These are phyloP conservation scores for Chironomus striatipennis DNA, from an alignment of 1,140 invertebrate genomes.

Conservation along the genomic window DNA sequence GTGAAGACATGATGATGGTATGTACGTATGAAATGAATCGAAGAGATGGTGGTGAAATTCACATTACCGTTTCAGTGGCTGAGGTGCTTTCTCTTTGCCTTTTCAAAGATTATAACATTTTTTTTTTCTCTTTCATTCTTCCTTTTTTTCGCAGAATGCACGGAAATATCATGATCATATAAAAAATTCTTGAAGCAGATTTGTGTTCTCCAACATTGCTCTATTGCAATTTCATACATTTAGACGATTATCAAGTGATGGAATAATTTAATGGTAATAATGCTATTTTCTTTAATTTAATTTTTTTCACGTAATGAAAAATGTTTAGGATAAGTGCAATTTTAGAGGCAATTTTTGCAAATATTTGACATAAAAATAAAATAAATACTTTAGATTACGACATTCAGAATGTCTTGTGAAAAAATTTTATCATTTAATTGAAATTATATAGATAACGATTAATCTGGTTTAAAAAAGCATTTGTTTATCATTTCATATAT, in stretches of 20 bases:
- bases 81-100: neutral
- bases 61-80: neutral
- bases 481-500: too few relatives aligned
- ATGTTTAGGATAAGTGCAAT: too few relatives aligned
- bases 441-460: too few relatives aligned
- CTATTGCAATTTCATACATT: too few relatives aligned
- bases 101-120: neutral
- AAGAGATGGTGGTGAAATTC: neutral
- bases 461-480: too few relatives aligned
- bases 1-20: neutral
- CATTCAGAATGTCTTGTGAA: too few relatives aligned
- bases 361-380: neutral
- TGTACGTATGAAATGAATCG: neutral
- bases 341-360: neutral
- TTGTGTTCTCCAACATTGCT: neutral
- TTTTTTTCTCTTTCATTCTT: neutral
- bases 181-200: neutral
- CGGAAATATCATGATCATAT: constrained; percentile 14
- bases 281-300: too few relatives aligned
- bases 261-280: too few relatives aligned
- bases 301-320: too few relatives aligned
- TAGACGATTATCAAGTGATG: too few relatives aligned
- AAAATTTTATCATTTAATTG: too few relatives aligned
- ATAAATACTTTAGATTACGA: too few relatives aligned
- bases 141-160: neutral